These are phyloP conservation scores for Stigmatopora argus DNA, from an alignment of 2,113 vertebrate genomes.

Conservation along the genomic window DNA sequence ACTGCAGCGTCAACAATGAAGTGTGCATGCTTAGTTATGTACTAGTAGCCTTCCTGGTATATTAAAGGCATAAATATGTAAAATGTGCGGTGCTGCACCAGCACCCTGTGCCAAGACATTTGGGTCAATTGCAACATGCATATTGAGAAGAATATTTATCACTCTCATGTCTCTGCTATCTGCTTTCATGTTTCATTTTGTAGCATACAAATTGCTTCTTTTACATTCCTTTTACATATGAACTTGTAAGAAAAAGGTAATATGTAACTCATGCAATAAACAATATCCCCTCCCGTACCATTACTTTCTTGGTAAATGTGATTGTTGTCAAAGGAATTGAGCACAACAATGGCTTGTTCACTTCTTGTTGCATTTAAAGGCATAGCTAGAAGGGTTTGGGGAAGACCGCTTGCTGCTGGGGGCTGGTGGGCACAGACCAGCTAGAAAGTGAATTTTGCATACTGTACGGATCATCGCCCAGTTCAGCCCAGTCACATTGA, in stretches of 20 bases:
- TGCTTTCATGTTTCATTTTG: slow-evolving; percentile 19
- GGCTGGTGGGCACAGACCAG: slow-evolving; percentile 97
- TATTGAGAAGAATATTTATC: slow-evolving; percentile 7
- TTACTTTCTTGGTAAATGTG: slow-evolving; percentile 75
- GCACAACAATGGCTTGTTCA: slow-evolving; percentile 77
- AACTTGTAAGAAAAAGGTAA: slow-evolving; percentile 53
- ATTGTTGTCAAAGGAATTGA: slow-evolving; percentile 95
- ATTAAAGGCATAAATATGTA: slow-evolving; percentile 46
- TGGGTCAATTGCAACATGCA: slow-evolving; percentile 24
- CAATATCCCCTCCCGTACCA: slow-evolving; percentile 39
- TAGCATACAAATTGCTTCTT: slow-evolving; percentile 47
- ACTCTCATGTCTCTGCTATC: slow-evolving; percentile 34
- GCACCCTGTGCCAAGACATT: slow-evolving; percentile 43
- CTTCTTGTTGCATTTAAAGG: slow-evolving; percentile 85
- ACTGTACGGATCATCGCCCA: slow-evolving; percentile 99
- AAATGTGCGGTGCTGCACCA: slow-evolving; percentile 33
- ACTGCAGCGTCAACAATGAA: slow-evolving; percentile 13
- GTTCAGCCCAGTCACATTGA: slow-evolving; percentile 97
- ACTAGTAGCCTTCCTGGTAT: slow-evolving; percentile 34
- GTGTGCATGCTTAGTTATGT: slow-evolving; percentile 13
- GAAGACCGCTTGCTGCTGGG: slow-evolving; percentile 77
- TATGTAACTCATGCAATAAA: slow-evolving; percentile 85
- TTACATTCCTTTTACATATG: slow-evolving; percentile 21
- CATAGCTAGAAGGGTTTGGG: slow-evolving; percentile 76
- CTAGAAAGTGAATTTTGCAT: slow-evolving; percentile 93